These are phyloP conservation scores for Ophioninae sp. DNA, from an alignment of 2,888 invertebrate species.

Conservation along the genomic window DNA sequence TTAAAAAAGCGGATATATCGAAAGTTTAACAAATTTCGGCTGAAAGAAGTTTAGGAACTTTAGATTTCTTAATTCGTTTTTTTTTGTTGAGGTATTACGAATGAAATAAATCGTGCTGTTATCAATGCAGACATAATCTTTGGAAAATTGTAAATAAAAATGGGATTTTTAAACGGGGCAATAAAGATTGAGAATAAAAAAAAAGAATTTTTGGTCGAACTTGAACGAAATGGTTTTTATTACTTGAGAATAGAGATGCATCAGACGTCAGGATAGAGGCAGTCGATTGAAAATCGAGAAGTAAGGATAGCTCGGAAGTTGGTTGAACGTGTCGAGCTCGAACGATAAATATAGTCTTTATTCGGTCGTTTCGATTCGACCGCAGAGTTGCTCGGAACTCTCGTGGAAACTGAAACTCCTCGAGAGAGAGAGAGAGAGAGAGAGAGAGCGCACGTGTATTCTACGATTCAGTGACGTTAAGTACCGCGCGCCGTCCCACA, in stretches of 20 bases:
- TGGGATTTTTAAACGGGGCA: too few species aligned
- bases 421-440: too few species aligned
- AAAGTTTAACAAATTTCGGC: neutral
- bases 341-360: neutral
- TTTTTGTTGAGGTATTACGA: too few species aligned
- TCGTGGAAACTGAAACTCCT: conserved; percentile 28
- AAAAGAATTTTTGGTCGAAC: too few species aligned
- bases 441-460: neutral
- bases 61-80: too few species aligned
- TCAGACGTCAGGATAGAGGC: neutral
- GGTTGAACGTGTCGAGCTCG: neutral
- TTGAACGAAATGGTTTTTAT: too few species aligned
- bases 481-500: conserved; percentile 7
- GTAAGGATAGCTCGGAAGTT: neutral
- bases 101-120: too few species aligned
- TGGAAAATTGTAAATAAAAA: too few species aligned
- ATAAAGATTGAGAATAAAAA: too few species aligned
- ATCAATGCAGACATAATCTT: too few species aligned
- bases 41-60: too few species aligned
- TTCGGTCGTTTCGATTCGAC: neutral
- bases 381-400: neutral
- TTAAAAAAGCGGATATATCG: neutral
- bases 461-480: conserved; percentile 4
- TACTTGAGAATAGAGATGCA: too few species aligned
- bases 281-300: neutral